phyloP scores from a whole-genome alignment of 2,113 vertebrate genomes.

The Sebastes schlegelii region DNA sequence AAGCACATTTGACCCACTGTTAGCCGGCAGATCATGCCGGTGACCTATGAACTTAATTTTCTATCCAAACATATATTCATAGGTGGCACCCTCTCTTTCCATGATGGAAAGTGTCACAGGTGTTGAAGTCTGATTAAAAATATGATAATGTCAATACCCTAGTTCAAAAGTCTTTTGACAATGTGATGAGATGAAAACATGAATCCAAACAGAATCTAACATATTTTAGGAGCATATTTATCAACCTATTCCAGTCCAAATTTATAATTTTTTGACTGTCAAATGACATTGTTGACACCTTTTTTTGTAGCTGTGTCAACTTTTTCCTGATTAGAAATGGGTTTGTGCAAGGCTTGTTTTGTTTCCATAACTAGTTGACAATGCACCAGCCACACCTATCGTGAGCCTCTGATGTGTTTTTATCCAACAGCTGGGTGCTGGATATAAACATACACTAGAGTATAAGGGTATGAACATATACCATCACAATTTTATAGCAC shows the following conservation, averaged over 20 bases:
- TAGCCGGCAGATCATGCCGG: slow-evolving; percentile 84
- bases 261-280: background rate
- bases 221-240: slow-evolving; percentile 23
- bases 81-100: slow-evolving; percentile 80
- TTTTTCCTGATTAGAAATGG: background rate
- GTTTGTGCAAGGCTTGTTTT: background rate
- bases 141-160: slow-evolving; percentile 78
- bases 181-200: slow-evolving; percentile 39
- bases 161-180: slow-evolving; percentile 50
- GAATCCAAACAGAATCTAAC: slow-evolving; percentile 9
- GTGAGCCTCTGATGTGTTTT: background rate
- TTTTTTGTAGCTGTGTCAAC: background rate
- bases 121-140: slow-evolving; percentile 82
- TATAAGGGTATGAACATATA: slow-evolving; percentile 1
- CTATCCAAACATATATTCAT: slow-evolving; percentile 92
- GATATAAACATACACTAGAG: background rate
- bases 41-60: slow-evolving; percentile 92
- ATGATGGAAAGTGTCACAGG: slow-evolving; percentile 85
- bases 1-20: slow-evolving; percentile 92
- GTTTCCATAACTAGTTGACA: slow-evolving; percentile 1
- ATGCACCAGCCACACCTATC: background rate
- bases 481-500: background rate
- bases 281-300: background rate
- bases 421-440: background rate
- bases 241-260: background rate